Evolutionary conservation across 2,797 vertebrate genomes (phyloP).

Genomic region (Gymnopithys bicolor): DNA sequence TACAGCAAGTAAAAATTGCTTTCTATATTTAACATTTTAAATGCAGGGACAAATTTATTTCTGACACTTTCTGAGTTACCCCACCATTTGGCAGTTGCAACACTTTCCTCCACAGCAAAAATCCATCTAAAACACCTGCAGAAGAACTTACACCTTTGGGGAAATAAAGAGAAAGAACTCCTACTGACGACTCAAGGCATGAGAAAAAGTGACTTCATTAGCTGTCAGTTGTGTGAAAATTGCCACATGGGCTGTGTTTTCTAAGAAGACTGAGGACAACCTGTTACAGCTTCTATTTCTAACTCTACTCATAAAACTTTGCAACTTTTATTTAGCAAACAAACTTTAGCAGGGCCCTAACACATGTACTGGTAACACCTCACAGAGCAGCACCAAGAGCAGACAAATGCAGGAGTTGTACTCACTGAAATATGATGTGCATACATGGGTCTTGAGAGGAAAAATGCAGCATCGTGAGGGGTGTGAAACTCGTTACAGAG

Average conservation of each 20-base stretch:
- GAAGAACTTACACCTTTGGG: background rate
- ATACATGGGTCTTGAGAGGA: constrained; percentile 96
- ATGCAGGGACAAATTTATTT: background rate
- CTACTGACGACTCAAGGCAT: background rate
- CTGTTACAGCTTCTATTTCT: background rate
- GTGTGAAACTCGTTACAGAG: constrained; percentile 98
- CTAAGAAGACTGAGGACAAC: background rate
- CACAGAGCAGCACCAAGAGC: background rate
- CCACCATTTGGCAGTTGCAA: background rate
- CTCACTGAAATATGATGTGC: constrained; percentile 97
- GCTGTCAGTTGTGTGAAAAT: background rate
- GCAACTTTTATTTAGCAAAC: background rate
- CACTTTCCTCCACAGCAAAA: background rate
- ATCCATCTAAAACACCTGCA: background rate
- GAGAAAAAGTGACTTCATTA: background rate
- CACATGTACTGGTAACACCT: rapidly evolving
- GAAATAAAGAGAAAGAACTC: background rate
- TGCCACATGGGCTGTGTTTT: background rate
- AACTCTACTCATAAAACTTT: background rate
- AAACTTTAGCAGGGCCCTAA: background rate
- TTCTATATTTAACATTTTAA: background rate
- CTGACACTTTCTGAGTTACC: background rate
- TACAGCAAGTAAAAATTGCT: background rate
- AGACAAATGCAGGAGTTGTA: constrained; percentile 48
- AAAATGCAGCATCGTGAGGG: constrained; percentile 97